Conservation (phyloP, 92 coral and sea anemone genomes). For the Epizoanthus scotinus region DNA sequence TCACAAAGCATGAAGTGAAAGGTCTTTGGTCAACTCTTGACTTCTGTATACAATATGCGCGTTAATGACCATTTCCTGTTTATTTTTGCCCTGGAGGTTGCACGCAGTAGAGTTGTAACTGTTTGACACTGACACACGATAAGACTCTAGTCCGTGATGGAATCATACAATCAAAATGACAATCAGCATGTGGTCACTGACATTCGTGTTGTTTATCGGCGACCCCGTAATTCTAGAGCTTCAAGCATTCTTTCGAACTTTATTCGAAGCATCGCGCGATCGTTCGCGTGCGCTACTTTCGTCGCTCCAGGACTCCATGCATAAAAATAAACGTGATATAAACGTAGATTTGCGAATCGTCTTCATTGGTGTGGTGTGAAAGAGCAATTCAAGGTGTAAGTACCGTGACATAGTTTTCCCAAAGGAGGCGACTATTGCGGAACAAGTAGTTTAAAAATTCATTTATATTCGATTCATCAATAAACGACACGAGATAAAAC, state of each 20-base stretch:
- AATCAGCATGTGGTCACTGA: background rate
- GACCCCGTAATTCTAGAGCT: background rate
- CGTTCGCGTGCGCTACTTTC: too few species aligned
- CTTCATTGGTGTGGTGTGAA: too few species aligned
- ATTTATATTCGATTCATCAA: too few species aligned
- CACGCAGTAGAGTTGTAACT: background rate
- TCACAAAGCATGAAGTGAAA: conserved; percentile 9
- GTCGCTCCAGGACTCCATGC: too few species aligned
- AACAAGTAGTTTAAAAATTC: too few species aligned
- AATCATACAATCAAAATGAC: background rate
- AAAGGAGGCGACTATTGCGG: too few species aligned
- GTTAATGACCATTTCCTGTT: conserved; percentile 31
- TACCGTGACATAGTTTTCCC: too few species aligned
- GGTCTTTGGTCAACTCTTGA: conserved; percentile 20
- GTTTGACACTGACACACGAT: background rate
- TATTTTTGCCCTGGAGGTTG: conserved; percentile 8
- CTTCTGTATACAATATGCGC: conserved; percentile 12
- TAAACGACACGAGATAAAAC: too few species aligned
- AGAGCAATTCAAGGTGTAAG: too few species aligned
- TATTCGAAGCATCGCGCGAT: background rate
- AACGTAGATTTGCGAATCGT: too few species aligned
- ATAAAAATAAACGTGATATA: too few species aligned
- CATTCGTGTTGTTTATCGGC: background rate
- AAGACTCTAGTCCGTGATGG: background rate
- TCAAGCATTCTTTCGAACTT: background rate